These are phyloP conservation scores for Cinclus mexicanus DNA, from an alignment of 2,113 vertebrate genomes.

Conservation along the genomic window DNA sequence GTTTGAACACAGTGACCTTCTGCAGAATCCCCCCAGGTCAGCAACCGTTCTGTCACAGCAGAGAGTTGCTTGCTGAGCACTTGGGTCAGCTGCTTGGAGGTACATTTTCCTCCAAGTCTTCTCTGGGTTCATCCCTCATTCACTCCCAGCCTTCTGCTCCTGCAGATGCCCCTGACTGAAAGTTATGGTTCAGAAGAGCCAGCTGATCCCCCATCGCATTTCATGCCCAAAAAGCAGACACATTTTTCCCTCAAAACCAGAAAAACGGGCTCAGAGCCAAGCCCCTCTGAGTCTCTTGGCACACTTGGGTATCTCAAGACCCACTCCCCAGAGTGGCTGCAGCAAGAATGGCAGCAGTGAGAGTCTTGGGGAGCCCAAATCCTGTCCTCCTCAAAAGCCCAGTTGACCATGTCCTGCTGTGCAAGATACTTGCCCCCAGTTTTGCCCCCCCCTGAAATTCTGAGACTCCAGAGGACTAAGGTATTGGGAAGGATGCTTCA, in stretches of 20 bases:
- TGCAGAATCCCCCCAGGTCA: not conserved
- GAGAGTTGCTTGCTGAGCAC: not conserved
- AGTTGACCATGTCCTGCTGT: not conserved
- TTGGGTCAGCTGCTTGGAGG: not conserved
- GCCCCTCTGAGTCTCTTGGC: not conserved
- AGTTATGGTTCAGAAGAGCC: not conserved
- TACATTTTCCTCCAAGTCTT: not conserved
- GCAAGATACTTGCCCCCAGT: not conserved
- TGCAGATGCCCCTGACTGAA: not conserved
- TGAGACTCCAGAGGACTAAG: not conserved
- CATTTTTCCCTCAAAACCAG: not conserved
- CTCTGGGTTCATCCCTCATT: not conserved
- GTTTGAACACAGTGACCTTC: not conserved
- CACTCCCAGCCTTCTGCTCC: not conserved
- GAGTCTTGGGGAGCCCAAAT: not conserved
- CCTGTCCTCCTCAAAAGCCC: not conserved
- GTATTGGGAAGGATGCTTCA: not conserved
- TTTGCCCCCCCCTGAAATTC: not conserved
- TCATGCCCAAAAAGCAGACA: not conserved
- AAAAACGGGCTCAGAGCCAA: not conserved
- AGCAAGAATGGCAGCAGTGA: accelerated
- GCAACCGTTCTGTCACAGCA: accelerated
- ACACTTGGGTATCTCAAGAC: not conserved
- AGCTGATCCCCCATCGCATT: not conserved
- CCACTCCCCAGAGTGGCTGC: accelerated